phyloP scores from a whole-genome alignment of 2,113 vertebrate species.

The Anguilla rostrata region DNA sequence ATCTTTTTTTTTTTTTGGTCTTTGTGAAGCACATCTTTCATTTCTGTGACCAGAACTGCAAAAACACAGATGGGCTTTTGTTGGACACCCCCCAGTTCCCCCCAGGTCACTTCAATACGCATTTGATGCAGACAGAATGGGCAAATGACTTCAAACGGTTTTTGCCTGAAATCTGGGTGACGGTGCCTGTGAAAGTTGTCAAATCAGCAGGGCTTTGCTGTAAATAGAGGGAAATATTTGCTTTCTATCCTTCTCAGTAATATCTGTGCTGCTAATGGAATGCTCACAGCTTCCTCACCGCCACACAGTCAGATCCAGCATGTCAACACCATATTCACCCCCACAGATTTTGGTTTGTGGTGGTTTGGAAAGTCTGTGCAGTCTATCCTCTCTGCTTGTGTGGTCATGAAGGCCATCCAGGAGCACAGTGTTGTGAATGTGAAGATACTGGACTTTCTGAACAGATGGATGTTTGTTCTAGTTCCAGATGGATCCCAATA shows the following conservation, averaged over 20 bases:
- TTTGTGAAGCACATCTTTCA: background rate
- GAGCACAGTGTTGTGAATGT: background rate
- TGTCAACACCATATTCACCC: background rate
- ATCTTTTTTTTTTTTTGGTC: background rate
- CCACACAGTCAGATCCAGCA: background rate
- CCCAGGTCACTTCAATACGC: background rate
- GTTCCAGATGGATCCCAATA: background rate
- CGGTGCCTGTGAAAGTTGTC: background rate
- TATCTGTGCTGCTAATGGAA: constrained; percentile 10
- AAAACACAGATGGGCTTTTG: background rate
- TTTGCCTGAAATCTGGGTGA: background rate
- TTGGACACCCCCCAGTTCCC: background rate
- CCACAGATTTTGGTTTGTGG: background rate
- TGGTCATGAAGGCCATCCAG: background rate
- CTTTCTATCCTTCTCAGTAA: constrained; percentile 7
- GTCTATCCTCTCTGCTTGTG: background rate
- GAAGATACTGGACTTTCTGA: background rate
- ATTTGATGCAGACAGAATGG: background rate
- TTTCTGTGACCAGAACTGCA: background rate
- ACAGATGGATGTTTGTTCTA: background rate
- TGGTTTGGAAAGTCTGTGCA: background rate
- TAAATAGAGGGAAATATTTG: background rate
- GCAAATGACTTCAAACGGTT: background rate
- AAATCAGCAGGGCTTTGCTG: background rate
- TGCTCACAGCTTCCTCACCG: background rate